These are phyloP conservation scores for Enteromius afrohamiltoni DNA, from an alignment of 2,797 vertebrate genomes.

Conservation along the genomic window DNA sequence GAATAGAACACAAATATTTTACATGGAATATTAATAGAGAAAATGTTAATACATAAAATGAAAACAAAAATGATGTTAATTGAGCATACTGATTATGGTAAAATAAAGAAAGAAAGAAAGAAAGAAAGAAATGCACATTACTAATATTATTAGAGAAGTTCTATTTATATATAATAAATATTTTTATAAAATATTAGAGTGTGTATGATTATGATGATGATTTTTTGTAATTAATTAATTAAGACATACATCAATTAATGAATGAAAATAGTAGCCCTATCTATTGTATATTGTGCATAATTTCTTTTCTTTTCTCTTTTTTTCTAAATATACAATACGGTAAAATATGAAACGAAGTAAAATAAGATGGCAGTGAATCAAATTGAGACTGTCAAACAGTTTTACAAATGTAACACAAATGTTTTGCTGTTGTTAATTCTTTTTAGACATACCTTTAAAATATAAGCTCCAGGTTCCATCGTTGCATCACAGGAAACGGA, in stretches of 20 bases:
- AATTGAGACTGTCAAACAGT: background rate
- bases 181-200: background rate
- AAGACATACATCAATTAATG: background rate
- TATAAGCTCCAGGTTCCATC: background rate
- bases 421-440: background rate
- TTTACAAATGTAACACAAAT: background rate
- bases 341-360: background rate
- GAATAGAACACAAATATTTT: background rate
- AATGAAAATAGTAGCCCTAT: background rate
- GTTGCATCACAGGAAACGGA: conserved; percentile 46
- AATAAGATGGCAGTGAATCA: background rate
- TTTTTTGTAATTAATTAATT: background rate
- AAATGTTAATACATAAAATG: too few species aligned
- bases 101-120: too few species aligned
- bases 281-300: background rate
- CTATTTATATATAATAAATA: background rate
- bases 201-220: background rate
- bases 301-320: background rate
- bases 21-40: too few species aligned
- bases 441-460: background rate
- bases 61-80: too few species aligned
- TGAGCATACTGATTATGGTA: too few species aligned
- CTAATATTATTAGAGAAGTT: background rate
- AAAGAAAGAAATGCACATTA: background rate
- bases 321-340: background rate